Conservation (phyloP, 2,797 vertebrate genomes). For the Myiothlypis coronata region DNA sequence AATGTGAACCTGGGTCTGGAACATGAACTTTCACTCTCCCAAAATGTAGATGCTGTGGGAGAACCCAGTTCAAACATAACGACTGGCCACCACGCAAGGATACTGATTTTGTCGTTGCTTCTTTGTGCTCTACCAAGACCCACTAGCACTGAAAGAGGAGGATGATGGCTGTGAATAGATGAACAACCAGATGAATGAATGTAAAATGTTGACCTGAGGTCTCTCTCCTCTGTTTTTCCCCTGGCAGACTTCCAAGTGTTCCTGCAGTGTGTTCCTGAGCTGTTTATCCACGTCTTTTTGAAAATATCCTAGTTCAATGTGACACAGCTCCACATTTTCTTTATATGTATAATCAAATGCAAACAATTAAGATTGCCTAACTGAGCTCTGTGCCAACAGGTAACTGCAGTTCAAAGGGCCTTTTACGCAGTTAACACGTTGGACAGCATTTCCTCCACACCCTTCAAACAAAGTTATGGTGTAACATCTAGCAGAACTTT, state of each 20-base stretch:
- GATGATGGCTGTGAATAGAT: neutral
- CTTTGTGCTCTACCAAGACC: neutral
- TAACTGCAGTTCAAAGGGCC: slow-evolving; percentile 58
- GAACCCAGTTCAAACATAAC: neutral
- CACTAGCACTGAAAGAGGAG: neutral
- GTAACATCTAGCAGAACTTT: slow-evolving; percentile 28
- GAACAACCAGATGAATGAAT: neutral
- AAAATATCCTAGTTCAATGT: slow-evolving; percentile 14
- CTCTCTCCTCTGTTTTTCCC: neutral
- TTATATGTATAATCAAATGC: slow-evolving; percentile 49
- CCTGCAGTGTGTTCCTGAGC: neutral
- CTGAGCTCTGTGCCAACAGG: slow-evolving; percentile 39
- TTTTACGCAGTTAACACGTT: slow-evolving; percentile 48
- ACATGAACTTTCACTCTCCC: accelerated
- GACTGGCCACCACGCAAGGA: neutral
- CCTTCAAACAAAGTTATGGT: slow-evolving; percentile 36
- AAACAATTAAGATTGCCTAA: slow-evolving; percentile 62
- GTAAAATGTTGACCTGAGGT: neutral
- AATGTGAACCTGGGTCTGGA: neutral
- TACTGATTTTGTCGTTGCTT: neutral
- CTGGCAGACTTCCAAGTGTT: neutral
- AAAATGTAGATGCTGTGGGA: neutral
- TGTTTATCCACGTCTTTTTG: neutral
- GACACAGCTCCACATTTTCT: slow-evolving; percentile 33
- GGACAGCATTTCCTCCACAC: slow-evolving; percentile 42